Conservation (phyloP, 92 coral and sea anemone genomes). For the Porites cylindrica region DNA sequence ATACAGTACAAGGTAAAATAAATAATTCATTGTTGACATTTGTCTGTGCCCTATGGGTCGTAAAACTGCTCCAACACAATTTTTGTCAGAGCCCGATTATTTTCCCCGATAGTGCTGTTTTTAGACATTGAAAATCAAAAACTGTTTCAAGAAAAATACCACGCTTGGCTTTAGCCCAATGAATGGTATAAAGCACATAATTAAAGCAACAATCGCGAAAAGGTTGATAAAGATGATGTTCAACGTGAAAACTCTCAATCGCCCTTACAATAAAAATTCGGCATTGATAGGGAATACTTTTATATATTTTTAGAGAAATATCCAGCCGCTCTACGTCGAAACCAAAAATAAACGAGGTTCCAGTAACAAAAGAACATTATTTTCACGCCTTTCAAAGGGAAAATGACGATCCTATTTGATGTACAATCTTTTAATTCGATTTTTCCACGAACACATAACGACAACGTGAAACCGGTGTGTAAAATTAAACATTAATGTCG, state of each 20-base stretch:
- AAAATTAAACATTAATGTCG: constrained; percentile 63
- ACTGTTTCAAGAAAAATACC: background rate
- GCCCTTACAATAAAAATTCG: background rate
- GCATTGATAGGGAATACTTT: background rate
- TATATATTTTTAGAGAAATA: background rate
- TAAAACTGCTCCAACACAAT: constrained; percentile 49
- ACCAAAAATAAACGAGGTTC: constrained; percentile 17
- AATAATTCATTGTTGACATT: constrained; percentile 79
- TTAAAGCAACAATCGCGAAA: constrained; percentile 14
- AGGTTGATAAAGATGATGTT: background rate
- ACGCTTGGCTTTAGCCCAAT: background rate
- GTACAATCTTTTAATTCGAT: constrained; percentile 66
- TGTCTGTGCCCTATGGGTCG: constrained; percentile 51
- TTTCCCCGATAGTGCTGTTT: constrained; percentile 22
- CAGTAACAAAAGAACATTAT: constrained; percentile 26
- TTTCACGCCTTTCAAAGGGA: constrained; percentile 40
- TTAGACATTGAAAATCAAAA: background rate
- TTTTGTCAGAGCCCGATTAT: constrained; percentile 35
- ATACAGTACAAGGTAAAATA: constrained; percentile 59
- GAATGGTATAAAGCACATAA: background rate
- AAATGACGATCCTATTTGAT: constrained; percentile 42
- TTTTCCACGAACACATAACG: constrained; percentile 49
- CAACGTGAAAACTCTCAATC: constrained; percentile 4
- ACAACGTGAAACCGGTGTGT: constrained; percentile 58
- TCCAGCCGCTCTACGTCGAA: background rate